Evolutionary conservation across 2,797 vertebrate species (phyloP).

Genomic region (Falco naumanni): DNA sequence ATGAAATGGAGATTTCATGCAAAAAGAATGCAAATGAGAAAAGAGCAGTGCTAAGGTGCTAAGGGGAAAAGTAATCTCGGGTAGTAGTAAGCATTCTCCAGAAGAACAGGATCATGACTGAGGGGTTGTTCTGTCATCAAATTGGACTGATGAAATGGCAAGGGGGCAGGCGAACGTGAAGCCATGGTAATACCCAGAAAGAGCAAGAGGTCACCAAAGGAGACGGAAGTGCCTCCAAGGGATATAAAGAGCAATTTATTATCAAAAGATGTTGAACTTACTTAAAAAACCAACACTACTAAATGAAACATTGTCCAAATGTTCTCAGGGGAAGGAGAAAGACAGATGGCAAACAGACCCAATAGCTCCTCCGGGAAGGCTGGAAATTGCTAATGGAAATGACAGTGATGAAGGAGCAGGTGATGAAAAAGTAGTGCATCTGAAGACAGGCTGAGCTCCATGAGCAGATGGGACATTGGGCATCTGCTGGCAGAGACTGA

Average conservation of each 20-base stretch:
- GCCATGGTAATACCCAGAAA: not conserved
- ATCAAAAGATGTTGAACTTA: not conserved
- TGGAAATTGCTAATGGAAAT: constrained; percentile 26
- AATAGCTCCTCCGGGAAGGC: not conserved
- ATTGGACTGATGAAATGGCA: not conserved
- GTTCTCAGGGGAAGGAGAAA: not conserved
- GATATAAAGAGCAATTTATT: constrained; percentile 25
- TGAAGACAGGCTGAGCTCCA: not conserved
- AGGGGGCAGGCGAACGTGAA: not conserved
- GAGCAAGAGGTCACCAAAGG: constrained; percentile 2
- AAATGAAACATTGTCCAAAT: not conserved
- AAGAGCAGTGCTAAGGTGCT: not conserved
- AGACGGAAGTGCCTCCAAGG: not conserved
- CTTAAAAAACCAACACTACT: not conserved
- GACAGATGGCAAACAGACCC: constrained; percentile 31
- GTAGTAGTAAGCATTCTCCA: not conserved
- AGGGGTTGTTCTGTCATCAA: not conserved
- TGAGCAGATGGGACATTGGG: not conserved
- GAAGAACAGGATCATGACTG: constrained; percentile 18
- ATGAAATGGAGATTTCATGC: not conserved
- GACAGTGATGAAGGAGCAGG: not conserved
- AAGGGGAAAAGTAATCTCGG: not conserved
- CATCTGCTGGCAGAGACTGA: not conserved
- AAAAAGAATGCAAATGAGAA: not conserved
- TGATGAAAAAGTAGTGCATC: not conserved